phyloP scores from a whole-genome alignment of 2,113 vertebrate species.

The Callipepla californica region DNA sequence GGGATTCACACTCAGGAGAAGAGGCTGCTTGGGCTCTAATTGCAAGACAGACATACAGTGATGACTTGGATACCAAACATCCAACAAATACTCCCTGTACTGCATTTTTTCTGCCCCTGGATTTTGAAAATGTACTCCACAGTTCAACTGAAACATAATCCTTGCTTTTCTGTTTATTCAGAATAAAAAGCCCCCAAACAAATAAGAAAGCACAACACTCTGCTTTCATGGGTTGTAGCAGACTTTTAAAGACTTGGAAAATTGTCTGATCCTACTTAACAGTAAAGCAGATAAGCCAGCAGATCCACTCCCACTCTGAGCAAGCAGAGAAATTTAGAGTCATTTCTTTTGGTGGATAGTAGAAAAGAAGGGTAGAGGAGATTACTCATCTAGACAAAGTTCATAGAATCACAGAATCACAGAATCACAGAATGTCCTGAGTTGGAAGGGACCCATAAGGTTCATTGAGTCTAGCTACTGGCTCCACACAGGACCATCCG shows the following conservation, averaged over 20 bases:
- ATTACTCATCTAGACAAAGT: neutral
- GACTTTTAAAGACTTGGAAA: neutral
- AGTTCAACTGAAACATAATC: neutral
- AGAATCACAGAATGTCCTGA: too few species aligned
- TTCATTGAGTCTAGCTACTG: too few species aligned
- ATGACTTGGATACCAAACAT: neutral
- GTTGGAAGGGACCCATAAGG: too few species aligned
- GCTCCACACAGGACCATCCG: too few species aligned
- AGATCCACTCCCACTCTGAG: neutral
- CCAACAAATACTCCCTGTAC: neutral
- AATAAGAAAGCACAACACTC: neutral
- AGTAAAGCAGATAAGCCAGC: neutral
- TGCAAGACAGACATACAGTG: neutral
- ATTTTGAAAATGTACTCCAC: constrained; percentile 8
- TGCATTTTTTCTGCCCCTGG: neutral
- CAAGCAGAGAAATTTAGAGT: neutral
- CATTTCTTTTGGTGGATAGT: neutral
- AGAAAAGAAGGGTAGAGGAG: neutral
- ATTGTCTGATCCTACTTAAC: neutral
- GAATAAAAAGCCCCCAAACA: neutral
- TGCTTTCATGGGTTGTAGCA: neutral
- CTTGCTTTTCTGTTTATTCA: neutral
- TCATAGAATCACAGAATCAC: too few species aligned
- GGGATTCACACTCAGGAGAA: neutral
- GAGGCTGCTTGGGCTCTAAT: neutral